Base-by-base conservation (phyloP, 2,888 invertebrate species). In the Himalopsyche japonica region DNA sequence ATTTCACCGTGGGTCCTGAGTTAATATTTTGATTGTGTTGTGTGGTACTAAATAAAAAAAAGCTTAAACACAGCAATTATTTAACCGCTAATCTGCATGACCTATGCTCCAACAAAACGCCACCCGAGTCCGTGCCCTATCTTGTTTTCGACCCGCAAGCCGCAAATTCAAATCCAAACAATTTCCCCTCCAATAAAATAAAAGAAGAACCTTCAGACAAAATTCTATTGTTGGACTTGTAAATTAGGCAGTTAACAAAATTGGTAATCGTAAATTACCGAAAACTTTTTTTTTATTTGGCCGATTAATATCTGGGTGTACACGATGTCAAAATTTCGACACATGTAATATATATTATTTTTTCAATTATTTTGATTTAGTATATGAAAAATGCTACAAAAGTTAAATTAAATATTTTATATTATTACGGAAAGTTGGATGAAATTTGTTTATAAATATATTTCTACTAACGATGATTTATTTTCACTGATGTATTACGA, bases 101-200 rank as follows among this genome's bases (percentile, higher is more conserved):
- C 70, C 70, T 70, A 70, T 30, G 70, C 70, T 70, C 70, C 24
- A 70, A 15, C 70, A 70, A 70, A 70, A 70, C 20, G 70, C 70
- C 70, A 70, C 43, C 43, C 12, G 43, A 43, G 70, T 70, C 70
- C 70, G 70, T 70, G 70, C 70, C 30, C 70, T 70, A 70, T 70
- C 70, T 70, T 27, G 70, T 27, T 70, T 70, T 30, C 24, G 15
- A 8, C 70, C 70, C 15, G 70, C 70, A 70, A 70, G 70, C 70
- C 70, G 70, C 70, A 70, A 70, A 70, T 70, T 70, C 70, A 70
- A 70, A 70, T 70, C 70, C 70, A 70, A 70, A 70, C 70, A 70
- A 70, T 70, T 70, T 70, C 70, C 70, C 70, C 70, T 30, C 70
- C 70, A 70, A 70, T 70, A 70, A 70, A 70, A 70, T 70, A 70